phyloP scores from a whole-genome alignment of 2,113 vertebrate species.

The Hypomesus transpacificus region DNA sequence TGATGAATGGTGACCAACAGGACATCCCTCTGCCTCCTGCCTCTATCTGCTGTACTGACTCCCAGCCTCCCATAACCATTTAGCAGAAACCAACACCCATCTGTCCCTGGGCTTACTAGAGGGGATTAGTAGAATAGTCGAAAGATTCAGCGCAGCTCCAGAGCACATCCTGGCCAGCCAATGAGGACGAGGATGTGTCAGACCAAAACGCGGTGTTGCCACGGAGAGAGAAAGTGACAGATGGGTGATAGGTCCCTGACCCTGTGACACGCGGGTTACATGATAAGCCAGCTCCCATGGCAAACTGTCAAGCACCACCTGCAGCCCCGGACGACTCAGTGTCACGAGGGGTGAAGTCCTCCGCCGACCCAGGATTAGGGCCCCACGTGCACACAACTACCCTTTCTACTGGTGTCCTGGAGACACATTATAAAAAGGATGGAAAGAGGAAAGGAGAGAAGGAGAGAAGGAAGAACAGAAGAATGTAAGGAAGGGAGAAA shows the following conservation, averaged over 20 bases:
- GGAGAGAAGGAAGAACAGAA: neutral
- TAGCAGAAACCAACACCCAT: slow-evolving; percentile 50
- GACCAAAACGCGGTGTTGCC: slow-evolving; percentile 29
- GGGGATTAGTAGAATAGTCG: slow-evolving; percentile 20
- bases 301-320: slow-evolving; percentile 21
- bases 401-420: no score
- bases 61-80: slow-evolving; percentile 36
- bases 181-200: slow-evolving; percentile 36
- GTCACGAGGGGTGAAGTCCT: slow-evolving; percentile 6
- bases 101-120: slow-evolving; percentile 48
- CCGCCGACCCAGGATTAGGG: no score
- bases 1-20: slow-evolving; percentile 16
- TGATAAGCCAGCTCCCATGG: slow-evolving; percentile 13
- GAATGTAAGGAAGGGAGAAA: neutral
- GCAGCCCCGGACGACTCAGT: neutral
- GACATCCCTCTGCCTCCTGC: slow-evolving; percentile 26
- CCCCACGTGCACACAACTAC: neutral
- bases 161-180: slow-evolving; percentile 26
- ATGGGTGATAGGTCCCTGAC: slow-evolving; percentile 1
- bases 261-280: slow-evolving; percentile 13
- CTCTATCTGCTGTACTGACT: slow-evolving; percentile 43
- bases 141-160: slow-evolving; percentile 9
- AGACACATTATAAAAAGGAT: no score
- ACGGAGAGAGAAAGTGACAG: slow-evolving; percentile 17
- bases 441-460: no score